Evolutionary conservation across 1,140 invertebrate genomes (phyloP).

Genomic region (Eurosta solidaginis): DNA sequence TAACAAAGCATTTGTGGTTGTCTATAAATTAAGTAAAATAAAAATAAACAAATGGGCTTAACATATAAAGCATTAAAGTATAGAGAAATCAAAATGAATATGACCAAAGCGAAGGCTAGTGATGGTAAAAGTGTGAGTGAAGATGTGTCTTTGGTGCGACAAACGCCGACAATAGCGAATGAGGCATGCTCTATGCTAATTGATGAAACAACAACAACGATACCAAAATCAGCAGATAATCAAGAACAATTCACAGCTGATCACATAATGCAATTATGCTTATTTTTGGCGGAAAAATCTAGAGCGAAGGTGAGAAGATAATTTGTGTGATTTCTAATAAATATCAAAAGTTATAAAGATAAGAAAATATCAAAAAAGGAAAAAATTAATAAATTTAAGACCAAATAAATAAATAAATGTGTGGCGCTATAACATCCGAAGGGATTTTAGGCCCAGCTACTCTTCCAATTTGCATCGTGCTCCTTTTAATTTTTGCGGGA

Average conservation of each 20-base stretch:
- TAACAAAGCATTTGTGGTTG: background rate
- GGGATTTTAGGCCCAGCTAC: no score
- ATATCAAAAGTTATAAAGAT: background rate
- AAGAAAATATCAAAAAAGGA: background rate
- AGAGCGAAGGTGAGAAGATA: slow-evolving; percentile 32
- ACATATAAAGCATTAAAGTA: slow-evolving; percentile 55
- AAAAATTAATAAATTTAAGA: background rate
- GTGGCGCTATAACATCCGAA: no score
- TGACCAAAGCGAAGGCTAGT: slow-evolving; percentile 35
- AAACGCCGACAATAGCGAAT: background rate
- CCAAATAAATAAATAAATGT: no score
- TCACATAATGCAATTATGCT: slow-evolving; percentile 47
- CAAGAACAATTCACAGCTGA: slow-evolving; percentile 38
- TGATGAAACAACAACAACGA: slow-evolving; percentile 39
- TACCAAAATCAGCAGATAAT: background rate
- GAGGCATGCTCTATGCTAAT: background rate
- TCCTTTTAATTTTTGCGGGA: no score
- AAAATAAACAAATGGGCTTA: slow-evolving; percentile 48
- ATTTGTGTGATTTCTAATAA: background rate
- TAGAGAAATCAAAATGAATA: slow-evolving; percentile 43
- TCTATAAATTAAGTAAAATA: background rate
- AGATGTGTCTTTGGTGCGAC: slow-evolving; percentile 33
- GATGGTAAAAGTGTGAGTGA: background rate
- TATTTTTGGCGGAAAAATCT: slow-evolving; percentile 52
- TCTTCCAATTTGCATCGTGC: no score